Conservation (phyloP, 2,797 vertebrate genomes). For the Crenuchus spilurus region DNA sequence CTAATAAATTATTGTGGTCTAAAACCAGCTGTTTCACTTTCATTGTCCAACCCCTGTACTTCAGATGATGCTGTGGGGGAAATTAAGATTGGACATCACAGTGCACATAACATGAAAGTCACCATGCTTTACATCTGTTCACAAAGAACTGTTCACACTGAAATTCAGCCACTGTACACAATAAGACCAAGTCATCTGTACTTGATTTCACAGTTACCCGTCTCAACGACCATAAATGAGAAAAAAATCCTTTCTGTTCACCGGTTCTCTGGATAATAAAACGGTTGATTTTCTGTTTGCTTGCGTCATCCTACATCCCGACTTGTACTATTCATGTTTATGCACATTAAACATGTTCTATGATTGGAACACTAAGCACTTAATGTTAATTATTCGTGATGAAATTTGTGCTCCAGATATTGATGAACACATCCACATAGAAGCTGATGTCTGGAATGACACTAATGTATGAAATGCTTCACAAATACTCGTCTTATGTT, state of each 20-base stretch:
- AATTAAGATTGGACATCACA: slow-evolving; percentile 37
- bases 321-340: slow-evolving; percentile 14
- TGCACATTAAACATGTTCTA: slow-evolving; percentile 18
- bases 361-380: slow-evolving; percentile 19
- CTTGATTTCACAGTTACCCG: slow-evolving; percentile 23
- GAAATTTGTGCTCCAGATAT: slow-evolving; percentile 18
- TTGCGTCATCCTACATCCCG: background rate
- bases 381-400: slow-evolving; percentile 19
- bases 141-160: slow-evolving; percentile 49
- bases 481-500: slow-evolving; percentile 22
- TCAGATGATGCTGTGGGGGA: slow-evolving; percentile 38
- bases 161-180: slow-evolving; percentile 27
- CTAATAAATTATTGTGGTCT: too few species aligned
- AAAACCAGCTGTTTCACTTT: too few species aligned
- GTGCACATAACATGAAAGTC: slow-evolving; percentile 53
- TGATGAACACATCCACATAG: slow-evolving; percentile 25
- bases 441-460: slow-evolving; percentile 42
- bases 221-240: background rate
- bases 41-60: too few species aligned
- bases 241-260: background rate
- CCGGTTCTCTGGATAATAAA: background rate
- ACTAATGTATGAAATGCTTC: slow-evolving; percentile 6
- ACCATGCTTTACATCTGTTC: slow-evolving; percentile 61
- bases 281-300: background rate
- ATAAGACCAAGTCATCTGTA: slow-evolving; percentile 17